Percentiles rank a stretch among this genome's conserved stretches.
These are phyloP conservation scores for Cheumatopsyche charites DNA, from an alignment of 1,140 invertebrate species.

Conservation along the genomic window DNA sequence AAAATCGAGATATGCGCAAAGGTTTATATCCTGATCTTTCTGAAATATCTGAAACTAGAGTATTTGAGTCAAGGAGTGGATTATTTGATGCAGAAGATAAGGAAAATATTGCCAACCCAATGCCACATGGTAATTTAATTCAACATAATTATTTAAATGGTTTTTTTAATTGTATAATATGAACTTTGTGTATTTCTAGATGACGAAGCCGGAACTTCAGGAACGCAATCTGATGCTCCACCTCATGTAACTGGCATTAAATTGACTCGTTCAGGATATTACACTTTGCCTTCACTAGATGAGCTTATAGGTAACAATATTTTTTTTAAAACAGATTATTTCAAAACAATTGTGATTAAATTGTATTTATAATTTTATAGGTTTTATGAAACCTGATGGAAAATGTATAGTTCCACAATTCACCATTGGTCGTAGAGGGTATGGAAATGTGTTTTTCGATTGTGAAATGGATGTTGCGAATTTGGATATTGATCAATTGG, in stretches of 20 bases:
- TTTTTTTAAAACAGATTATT: no score
- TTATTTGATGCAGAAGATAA: slow-evolving; percentile 34
- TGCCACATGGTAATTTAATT: slow-evolving; percentile 19
- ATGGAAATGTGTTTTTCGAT: slow-evolving; percentile 91
- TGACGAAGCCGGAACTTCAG: slow-evolving; percentile 48
- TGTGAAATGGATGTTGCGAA: slow-evolving; percentile 87
- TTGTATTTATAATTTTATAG: slow-evolving; percentile 49
- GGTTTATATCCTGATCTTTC: slow-evolving; percentile 33
- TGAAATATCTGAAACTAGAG: slow-evolving; percentile 3
- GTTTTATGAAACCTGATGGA: slow-evolving; percentile 71
- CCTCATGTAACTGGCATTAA: slow-evolving; percentile 69
- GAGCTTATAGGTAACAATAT: slow-evolving; percentile 71
- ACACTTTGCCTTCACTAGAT: slow-evolving; percentile 81
- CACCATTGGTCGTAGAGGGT: slow-evolving; percentile 86
- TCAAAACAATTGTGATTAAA: slow-evolving; percentile 27
- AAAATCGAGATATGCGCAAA: background rate
- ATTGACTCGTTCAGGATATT: slow-evolving; percentile 79
- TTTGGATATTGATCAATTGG: slow-evolving; percentile 87
- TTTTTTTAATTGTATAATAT: background rate
- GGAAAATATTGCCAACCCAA: slow-evolving; percentile 30
- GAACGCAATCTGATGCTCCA: slow-evolving; percentile 55
- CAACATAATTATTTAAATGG: background rate
- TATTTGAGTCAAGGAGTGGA: background rate
- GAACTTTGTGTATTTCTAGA: slow-evolving; percentile 21
- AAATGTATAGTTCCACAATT: slow-evolving; percentile 89